These are phyloP conservation scores for Eumaeus atala DNA, from an alignment of 1,140 invertebrate species.

Conservation along the genomic window DNA sequence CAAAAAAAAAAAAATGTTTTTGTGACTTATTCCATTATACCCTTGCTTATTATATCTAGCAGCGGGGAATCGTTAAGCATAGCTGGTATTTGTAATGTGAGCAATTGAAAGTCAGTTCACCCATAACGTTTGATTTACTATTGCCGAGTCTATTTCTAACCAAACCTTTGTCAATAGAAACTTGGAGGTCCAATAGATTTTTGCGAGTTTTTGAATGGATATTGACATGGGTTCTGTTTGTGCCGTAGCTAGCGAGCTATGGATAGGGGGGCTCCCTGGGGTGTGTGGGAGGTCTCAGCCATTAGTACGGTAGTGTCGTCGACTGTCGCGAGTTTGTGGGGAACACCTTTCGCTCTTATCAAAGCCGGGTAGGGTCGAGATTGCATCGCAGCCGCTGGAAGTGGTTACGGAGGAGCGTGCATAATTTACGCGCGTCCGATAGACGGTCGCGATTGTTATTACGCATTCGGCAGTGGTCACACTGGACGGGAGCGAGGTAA, in stretches of 20 bases:
- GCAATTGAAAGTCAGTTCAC: no score
- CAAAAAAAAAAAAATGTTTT: no score
- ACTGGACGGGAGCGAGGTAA: no score
- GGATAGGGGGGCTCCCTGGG: conserved; percentile 25
- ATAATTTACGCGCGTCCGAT: conserved; percentile 70
- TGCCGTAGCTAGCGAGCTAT: background rate
- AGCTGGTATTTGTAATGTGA: no score
- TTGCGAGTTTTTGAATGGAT: conserved; percentile 9
- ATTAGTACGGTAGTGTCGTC: conserved; percentile 50
- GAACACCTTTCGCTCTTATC: conserved; percentile 19
- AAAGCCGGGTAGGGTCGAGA: conserved; percentile 17
- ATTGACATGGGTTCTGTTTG: conserved; percentile 7
- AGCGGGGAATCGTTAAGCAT: no score
- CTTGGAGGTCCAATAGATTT: background rate
- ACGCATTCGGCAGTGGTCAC: conserved; percentile 30
- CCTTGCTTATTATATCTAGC: no score
- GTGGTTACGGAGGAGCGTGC: conserved; percentile 34
- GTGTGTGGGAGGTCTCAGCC: conserved; percentile 40
- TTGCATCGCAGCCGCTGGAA: conserved; percentile 16
- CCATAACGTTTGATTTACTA: no score
- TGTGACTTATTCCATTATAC: no score
- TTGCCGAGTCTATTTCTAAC: no score
- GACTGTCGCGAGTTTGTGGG: conserved; percentile 32
- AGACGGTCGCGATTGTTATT: conserved; percentile 66
- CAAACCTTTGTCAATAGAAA: no score